Base-by-base conservation (phyloP, 1,140 invertebrate species). In the Liolophura sinensis region DNA sequence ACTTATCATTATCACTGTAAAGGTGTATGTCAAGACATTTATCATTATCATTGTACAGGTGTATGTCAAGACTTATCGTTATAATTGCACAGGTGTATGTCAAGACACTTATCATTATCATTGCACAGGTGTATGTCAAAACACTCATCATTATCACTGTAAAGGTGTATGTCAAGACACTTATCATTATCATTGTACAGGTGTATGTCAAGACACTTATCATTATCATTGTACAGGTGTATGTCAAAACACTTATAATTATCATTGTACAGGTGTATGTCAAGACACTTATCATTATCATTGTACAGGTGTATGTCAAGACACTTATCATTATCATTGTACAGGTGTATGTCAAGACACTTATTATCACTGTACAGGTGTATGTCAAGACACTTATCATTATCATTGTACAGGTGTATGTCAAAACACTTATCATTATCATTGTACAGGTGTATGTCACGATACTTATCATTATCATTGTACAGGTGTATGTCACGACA, bases 391-490 rank as follows among this genome's bases (percentile, higher is more conserved):
- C 18, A 24, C 59, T 50, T 16, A 47, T 60, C 14, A 59, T 48
- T 48, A 65, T 50, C 9, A 31, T 50, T 27, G 59, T 57, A n/a
- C 54, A 50, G 15, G 60, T 50, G 0, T 50, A 14, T 20, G 54
- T 57, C n/a, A 50, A 46, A 20, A 50, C 57, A 16, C 40, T 18
- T 46, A 58, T 59, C n/a, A 57, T 60, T 31, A 57, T 60, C 5
- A 27, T 14, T 9, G 55, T 48, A 50, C 31, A 18, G 55, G 24
- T 9, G 54, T 16, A 1, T 55, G 57, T 50, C 60, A 27, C 22
- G 49, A 60, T 57, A 50, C 59, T 5, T 50, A 58, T 48, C 6
- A 14, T 22, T 65, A 46, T 12, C 31, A 54, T 4, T n/a, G n/a
- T n/a, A n/a, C n/a, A n/a, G n/a, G n/a, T n/a, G n/a, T n/a, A n/a